These are phyloP conservation scores for Tadarida brasiliensis DNA, from an alignment of 2,797 vertebrate species.

Conservation along the genomic window DNA sequence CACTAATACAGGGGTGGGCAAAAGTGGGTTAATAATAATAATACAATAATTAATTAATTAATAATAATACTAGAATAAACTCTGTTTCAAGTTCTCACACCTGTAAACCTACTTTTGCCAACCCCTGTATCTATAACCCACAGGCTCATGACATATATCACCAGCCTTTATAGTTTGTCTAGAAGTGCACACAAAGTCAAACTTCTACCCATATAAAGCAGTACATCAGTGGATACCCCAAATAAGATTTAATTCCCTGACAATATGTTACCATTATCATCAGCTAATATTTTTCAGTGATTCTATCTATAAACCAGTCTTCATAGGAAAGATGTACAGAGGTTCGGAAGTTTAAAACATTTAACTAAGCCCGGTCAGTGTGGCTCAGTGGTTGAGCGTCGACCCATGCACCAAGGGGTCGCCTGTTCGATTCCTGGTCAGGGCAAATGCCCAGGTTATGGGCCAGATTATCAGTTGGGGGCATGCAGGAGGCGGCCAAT, in stretches of 20 bases:
- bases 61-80: neutral
- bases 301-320: neutral
- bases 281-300: constrained; percentile 46
- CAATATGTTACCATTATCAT: constrained; percentile 34
- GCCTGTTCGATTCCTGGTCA: neutral
- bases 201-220: neutral
- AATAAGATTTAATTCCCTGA: constrained; percentile 17
- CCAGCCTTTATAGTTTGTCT: neutral
- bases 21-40: neutral
- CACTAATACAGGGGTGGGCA: neutral
- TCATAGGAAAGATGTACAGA: neutral
- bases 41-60: neutral
- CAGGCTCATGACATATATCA: neutral
- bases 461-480: no score
- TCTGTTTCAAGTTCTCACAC: no score
- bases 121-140: constrained; percentile 7
- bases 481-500: no score
- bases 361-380: neutral
- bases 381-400: neutral
- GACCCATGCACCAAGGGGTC: neutral
- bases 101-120: neutral
- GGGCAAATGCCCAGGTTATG: no score
- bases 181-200: neutral
- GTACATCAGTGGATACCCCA: neutral
- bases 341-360: constrained; percentile 22